These are phyloP conservation scores for Chrysemys picta DNA, from an alignment of 2,113 vertebrate genomes.

Conservation along the genomic window DNA sequence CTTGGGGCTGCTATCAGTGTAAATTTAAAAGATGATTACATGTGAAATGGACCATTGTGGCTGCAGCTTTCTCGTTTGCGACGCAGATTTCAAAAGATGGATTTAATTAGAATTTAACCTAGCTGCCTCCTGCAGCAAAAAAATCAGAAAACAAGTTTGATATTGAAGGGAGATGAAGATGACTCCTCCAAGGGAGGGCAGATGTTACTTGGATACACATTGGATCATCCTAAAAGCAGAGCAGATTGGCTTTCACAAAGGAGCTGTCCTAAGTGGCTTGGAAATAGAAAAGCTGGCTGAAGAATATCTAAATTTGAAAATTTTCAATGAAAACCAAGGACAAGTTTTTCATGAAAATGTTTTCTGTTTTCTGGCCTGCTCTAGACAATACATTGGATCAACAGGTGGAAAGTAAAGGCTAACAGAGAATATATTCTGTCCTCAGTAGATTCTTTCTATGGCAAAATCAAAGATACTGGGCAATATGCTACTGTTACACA, in stretches of 20 bases:
- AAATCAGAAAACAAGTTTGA: background rate
- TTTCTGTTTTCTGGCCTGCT: background rate
- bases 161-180: background rate
- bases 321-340: background rate
- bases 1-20: background rate
- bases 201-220: background rate
- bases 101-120: background rate
- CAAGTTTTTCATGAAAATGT: background rate
- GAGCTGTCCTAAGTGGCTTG: rapidly evolving
- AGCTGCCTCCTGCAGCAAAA: background rate
- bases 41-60: background rate
- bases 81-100: background rate
- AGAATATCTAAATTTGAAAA: background rate
- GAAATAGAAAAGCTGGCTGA: background rate
- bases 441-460: background rate
- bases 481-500: background rate
- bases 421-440: background rate
- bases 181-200: background rate
- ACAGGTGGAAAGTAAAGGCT: background rate
- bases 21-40: background rate
- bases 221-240: background rate
- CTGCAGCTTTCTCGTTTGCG: background rate
- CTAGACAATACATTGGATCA: background rate
- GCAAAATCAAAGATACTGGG: background rate
- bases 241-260: background rate